Evolutionary conservation across 2,113 vertebrate genomes (phyloP), one percentile per base, ranked within the genome.

Genomic region (Speoplatyrhinus poulsoni): DNA sequence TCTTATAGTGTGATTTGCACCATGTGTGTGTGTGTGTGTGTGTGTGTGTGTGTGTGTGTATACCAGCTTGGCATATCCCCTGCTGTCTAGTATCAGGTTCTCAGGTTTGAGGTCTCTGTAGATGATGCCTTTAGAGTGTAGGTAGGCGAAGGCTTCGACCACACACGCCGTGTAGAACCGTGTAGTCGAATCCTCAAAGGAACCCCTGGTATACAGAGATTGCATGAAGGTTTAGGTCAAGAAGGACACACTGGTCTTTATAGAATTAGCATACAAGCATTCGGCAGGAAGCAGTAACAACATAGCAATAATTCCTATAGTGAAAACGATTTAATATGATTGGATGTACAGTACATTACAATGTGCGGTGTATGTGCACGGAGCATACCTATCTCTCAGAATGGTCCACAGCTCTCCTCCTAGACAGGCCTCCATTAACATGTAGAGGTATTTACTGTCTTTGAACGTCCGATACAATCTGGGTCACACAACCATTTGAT

Each of bases 81-180:
- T 89, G 69, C 95, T 93, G 89, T 99, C 98, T 87, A 99, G 92
- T 60, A 99, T 96, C 79, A 99, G 95, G 91, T 99, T 99, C 86
- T 99, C 98, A 54, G 98, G 98, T 69, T 99, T 99, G 88, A 99
- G 95, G 94, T 99, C 97, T 89, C 98, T 87, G 83, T 99, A 99
- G 65, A 99, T 97, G 88, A 99, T 98, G 73, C 98, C 96, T 92
- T 96, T 98, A 92, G 95, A 94, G 93, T 99, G 98, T 88, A 99
- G 92, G 92, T 99, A 99, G 82, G 96, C 94, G 46, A 99, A 98
- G 5, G 98, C 98, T 89, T 98, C 96, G 0, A 98, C 95, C 70
- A 99, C 98, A 0, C 98, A 99, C 0, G 94, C 96, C 0, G 96
- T 97, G 87, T 99, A 99, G 89, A 99, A 99, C 80, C 97, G 92